Conservation (phyloP, 2,113 vertebrate species). For the Rhinoderma darwinii region DNA sequence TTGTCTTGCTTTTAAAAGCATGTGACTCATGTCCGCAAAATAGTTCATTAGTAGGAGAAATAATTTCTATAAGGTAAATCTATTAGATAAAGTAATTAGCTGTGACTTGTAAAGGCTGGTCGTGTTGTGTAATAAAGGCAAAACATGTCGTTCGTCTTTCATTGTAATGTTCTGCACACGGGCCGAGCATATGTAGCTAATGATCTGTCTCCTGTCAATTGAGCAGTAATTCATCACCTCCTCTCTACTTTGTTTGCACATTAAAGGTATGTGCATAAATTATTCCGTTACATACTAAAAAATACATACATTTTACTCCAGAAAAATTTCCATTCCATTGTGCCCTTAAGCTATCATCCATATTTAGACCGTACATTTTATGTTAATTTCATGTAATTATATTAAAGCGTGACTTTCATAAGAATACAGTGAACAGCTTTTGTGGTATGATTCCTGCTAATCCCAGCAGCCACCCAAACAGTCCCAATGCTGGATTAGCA, state of each 20-base stretch:
- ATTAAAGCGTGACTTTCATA: neutral
- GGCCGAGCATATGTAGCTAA: constrained; percentile 46
- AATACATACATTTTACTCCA: constrained; percentile 36
- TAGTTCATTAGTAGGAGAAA: neutral
- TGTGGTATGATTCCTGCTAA: neutral
- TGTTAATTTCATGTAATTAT: constrained; percentile 1
- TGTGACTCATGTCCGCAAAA: neutral
- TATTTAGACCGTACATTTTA: neutral
- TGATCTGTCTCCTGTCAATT: constrained; percentile 52
- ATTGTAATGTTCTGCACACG: constrained; percentile 30
- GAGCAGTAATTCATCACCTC: constrained; percentile 38
- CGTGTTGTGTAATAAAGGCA: constrained; percentile 38
- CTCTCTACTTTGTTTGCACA: constrained; percentile 43
- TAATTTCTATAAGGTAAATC: constrained; percentile 10
- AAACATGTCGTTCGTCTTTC: constrained; percentile 37
- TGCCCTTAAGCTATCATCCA: constrained; percentile 3
- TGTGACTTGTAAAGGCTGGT: constrained; percentile 37
- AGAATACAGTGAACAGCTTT: neutral
- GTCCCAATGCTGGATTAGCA: neutral
- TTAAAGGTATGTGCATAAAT: constrained; percentile 43
- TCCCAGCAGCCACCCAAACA: neutral
- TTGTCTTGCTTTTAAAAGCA: neutral
- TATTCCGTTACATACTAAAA: constrained; percentile 12
- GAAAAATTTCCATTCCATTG: constrained; percentile 4
- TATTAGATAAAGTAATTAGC: constrained; percentile 45